Conservation (phyloP, 2,888 invertebrate species). For the Pterostichus madidus region DNA sequence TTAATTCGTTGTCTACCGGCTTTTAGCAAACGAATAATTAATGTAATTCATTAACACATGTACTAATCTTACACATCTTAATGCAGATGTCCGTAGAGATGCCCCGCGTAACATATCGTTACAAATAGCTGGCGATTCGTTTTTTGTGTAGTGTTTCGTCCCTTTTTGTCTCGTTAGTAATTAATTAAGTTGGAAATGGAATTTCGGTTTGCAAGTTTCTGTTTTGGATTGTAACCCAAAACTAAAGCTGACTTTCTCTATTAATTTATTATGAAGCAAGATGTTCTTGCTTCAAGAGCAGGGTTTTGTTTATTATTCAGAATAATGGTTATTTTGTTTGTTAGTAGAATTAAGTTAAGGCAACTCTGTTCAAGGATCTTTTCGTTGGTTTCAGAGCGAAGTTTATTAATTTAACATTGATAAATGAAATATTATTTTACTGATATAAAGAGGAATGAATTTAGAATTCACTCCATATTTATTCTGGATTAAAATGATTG, state of each 20-base stretch:
- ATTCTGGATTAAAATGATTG: too few species aligned
- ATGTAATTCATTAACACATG: slow-evolving; percentile 16
- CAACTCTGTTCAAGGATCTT: not conserved
- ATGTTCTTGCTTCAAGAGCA: slow-evolving; percentile 25
- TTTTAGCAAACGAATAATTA: not conserved
- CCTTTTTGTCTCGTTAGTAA: slow-evolving; percentile 44
- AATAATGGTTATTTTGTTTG: slow-evolving; percentile 14
- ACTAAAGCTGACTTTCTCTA: slow-evolving; percentile 10
- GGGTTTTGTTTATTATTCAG: slow-evolving; percentile 30
- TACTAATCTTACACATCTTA: not conserved
- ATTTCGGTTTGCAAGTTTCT: slow-evolving; percentile 27
- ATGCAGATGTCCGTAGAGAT: slow-evolving; percentile 18
- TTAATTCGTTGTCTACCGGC: not conserved
- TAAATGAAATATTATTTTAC: not conserved
- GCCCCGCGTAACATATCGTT: slow-evolving; percentile 31
- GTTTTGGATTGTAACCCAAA: not conserved
- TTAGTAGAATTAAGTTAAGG: not conserved
- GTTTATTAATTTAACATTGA: not conserved
- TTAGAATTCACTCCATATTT: too few species aligned
- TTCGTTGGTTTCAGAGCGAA: not conserved
- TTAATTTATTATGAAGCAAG: slow-evolving; percentile 42
- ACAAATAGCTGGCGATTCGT: slow-evolving; percentile 22
- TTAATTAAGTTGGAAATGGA: slow-evolving; percentile 45
- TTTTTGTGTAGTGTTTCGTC: slow-evolving; percentile 30
- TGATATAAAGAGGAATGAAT: too few species aligned